Evolutionary conservation across 2,113 vertebrate species (phyloP), one percentile per base, ranked within the genome.

Genomic region (Toxotes jaculatrix): DNA sequence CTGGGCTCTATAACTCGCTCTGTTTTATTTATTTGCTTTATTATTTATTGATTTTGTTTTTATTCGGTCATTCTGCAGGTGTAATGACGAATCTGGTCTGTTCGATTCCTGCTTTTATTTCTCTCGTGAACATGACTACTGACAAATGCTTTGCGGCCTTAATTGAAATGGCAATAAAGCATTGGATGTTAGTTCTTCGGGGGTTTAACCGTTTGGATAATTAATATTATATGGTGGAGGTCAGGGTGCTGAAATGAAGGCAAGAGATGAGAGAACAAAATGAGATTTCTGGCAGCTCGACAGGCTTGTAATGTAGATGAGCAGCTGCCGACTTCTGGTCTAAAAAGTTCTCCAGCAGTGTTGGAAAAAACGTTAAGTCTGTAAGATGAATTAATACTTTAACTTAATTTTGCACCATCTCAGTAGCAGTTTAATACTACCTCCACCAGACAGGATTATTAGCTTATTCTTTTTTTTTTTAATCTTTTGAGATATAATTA

Each of bases 21-120:
- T 34, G 21, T 70, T 81, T 79, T 81, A 84, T 83, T 78, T 77
- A 72, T 84, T 63, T 70, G 13, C 57, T 84, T 89, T 79, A 80
- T 79, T 49, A 84, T 84, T 82, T 62, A 85, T 83, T 56, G 60
- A 78, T 81, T 77, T 64, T 34, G 11, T 31, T 61, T 74, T 77
- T 86, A 78, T 83, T 71, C n/a, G 45, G 11, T 51, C 32, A 42
- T 88, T 82, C 62, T 62, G 59, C 59, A 11, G 40, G 9, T 36
- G 13, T 56, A 70, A 34, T 9, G 47, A 66, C 14, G 14, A 34
- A 19, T 34, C 17, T 32, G 13, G 3, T 31, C 21, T 13, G 17
- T 75, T 62, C 72, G 76, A 78, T 80, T 67, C 60, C 31, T 7
- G 11, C 55, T 32, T 62, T 36, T 43, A 59, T 80, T 31, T 78